A percentile compares a stretch with the other conserved stretches of the same genome.
These are phyloP conservation scores for Pandemis heparana DNA, from an alignment of 2,888 invertebrate genomes.

Conservation along the genomic window DNA sequence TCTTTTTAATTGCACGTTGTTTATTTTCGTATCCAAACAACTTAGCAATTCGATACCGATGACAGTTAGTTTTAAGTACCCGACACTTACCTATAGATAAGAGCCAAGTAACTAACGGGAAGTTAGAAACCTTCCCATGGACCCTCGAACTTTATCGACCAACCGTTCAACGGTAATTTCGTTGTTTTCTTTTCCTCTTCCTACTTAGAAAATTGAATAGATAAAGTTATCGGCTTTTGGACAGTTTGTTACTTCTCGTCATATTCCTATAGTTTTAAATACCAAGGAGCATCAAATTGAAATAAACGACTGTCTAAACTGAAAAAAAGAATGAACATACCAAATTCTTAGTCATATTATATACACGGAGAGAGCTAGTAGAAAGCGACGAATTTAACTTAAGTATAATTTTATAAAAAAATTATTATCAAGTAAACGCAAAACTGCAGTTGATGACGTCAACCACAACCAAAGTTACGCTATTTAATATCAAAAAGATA, in stretches of 20 bases:
- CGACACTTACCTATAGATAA: conserved; percentile 26
- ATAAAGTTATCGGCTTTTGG: conserved; percentile 1
- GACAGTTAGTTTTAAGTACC: conserved; percentile 34
- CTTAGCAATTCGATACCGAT: conserved; percentile 27
- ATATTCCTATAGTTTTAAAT: neutral
- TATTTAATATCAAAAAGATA: neutral
- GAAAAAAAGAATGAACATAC: too few relatives aligned
- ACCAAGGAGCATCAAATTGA: neutral
- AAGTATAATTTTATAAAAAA: too few relatives aligned
- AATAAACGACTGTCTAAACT: too few relatives aligned
- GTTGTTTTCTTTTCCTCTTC: conserved; percentile 52
- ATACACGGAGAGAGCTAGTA: too few relatives aligned
- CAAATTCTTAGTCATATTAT: too few relatives aligned
- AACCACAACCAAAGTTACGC: neutral
- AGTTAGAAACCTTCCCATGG: conserved; percentile 48
- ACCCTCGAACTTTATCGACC: conserved; percentile 51
- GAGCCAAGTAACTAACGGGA: conserved; percentile 54
- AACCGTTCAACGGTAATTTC: conserved; percentile 57
- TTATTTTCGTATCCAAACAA: conserved; percentile 22
- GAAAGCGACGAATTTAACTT: too few relatives aligned
- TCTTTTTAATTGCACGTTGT: conserved; percentile 10
- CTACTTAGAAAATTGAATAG: conserved; percentile 23
- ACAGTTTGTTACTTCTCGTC: conserved; percentile 7
- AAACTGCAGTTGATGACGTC: conserved; percentile 1
- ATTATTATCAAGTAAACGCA: neutral